Conservation (phyloP, 2,888 invertebrate genomes). For the Synergus laeviventris region DNA sequence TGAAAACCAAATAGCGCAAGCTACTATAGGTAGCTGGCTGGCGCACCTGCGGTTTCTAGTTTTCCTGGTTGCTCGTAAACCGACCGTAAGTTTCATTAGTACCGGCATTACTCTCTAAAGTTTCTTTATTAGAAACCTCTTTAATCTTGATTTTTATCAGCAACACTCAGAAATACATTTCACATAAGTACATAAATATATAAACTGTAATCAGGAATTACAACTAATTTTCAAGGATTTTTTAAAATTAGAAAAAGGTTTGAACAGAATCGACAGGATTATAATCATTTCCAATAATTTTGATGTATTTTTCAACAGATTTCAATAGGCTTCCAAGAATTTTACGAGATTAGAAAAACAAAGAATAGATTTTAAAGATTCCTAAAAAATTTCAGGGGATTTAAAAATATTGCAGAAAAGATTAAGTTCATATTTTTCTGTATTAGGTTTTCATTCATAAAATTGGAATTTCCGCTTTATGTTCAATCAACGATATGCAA, state of each 20-base stretch:
- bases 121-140: constrained; percentile 9
- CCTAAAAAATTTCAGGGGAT: too few relatives aligned
- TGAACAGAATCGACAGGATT: too few relatives aligned
- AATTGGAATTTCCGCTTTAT: not conserved
- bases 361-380: too few relatives aligned
- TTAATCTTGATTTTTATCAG: not conserved
- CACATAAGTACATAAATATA: not conserved
- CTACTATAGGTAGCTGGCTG: constrained; percentile 22
- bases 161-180: not conserved
- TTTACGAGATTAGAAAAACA: too few relatives aligned
- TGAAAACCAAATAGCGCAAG: constrained; percentile 65
- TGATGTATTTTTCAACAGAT: too few relatives aligned
- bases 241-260: too few relatives aligned
- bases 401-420: too few relatives aligned
- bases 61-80: constrained; percentile 30
- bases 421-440: not conserved
- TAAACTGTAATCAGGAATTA: too few relatives aligned
- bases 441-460: not conserved
- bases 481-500: not conserved
- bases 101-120: not conserved
- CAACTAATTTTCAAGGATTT: too few relatives aligned
- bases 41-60: constrained; percentile 34
- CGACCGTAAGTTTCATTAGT: constrained; percentile 21
- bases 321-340: too few relatives aligned
- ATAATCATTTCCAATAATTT: too few relatives aligned